Percentiles rank a stretch among this genome's conserved stretches.
phyloP scores from a whole-genome alignment of 2,113 vertebrate species.

The Eublepharis macularius region DNA sequence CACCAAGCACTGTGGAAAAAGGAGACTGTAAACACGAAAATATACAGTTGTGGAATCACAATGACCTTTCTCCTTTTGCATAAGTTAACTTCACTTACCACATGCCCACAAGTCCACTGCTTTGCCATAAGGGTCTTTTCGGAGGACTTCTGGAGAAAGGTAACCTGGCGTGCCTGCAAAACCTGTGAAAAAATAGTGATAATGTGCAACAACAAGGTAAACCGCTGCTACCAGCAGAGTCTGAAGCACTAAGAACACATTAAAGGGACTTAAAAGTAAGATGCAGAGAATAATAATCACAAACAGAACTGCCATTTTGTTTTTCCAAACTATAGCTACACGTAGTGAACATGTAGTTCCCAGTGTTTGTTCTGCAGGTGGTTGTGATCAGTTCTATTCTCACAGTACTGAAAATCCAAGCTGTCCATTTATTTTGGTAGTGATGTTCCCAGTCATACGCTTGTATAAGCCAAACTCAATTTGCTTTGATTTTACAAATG shows the following conservation, averaged over 20 bases:
- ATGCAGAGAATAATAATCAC: background rate
- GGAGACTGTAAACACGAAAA: accelerated
- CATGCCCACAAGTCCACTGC: constrained; percentile 97
- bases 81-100: constrained; percentile 72
- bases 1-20: background rate
- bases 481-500: background rate
- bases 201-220: constrained; percentile 39
- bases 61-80: accelerated
- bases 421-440: background rate
- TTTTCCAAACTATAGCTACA: too few relatives aligned
- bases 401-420: background rate
- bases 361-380: accelerated
- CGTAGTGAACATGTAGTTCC: too few relatives aligned
- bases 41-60: background rate
- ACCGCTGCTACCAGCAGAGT: background rate
- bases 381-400: background rate
- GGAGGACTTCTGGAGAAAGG: constrained; percentile 88
- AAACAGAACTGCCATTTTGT: accelerated
- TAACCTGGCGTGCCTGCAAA: constrained; percentile 84
- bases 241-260: too few relatives aligned
- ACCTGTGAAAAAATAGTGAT: constrained; percentile 68
- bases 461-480: background rate
- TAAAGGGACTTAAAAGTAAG: background rate
- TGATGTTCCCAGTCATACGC: background rate
- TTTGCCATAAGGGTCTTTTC: constrained; percentile 96